These are phyloP conservation scores for Unio pictorum DNA, from an alignment of 2,888 invertebrate species.

Conservation along the genomic window DNA sequence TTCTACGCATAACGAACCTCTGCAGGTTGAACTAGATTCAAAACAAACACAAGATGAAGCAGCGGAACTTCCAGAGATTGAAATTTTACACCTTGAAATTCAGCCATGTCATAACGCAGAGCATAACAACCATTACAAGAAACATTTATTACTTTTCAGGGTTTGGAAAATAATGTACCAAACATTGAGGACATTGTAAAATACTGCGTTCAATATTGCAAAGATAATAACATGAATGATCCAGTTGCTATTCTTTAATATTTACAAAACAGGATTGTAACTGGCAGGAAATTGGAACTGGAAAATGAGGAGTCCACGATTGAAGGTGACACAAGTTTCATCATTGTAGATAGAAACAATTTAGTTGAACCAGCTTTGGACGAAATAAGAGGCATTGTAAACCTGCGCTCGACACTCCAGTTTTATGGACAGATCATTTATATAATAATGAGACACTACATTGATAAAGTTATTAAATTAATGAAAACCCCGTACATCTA, in stretches of 20 bases:
- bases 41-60: too few relatives aligned
- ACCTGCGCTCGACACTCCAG: conserved; percentile 8
- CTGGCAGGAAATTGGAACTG: conserved; percentile 14
- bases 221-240: too few relatives aligned
- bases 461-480: too few relatives aligned
- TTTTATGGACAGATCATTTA: conserved; percentile 15
- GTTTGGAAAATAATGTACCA: too few relatives aligned
- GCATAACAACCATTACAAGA: not conserved
- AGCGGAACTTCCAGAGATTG: too few relatives aligned
- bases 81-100: not conserved
- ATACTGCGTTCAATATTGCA: too few relatives aligned
- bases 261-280: conserved; percentile 12
- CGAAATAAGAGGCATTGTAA: conserved; percentile 8
- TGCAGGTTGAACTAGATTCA: too few relatives aligned
- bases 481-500: too few relatives aligned
- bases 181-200: too few relatives aligned
- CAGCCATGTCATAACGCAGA: not conserved
- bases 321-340: conserved; percentile 21
- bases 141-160: too few relatives aligned
- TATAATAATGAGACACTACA: too few relatives aligned
- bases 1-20: not conserved
- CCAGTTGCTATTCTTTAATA: not conserved
- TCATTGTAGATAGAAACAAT: conserved; percentile 16
- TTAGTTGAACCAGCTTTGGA: conserved; percentile 13
- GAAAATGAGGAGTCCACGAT: not conserved